Evolutionary conservation across 2,113 vertebrate genomes (phyloP).

Genomic region (Grus americana): DNA sequence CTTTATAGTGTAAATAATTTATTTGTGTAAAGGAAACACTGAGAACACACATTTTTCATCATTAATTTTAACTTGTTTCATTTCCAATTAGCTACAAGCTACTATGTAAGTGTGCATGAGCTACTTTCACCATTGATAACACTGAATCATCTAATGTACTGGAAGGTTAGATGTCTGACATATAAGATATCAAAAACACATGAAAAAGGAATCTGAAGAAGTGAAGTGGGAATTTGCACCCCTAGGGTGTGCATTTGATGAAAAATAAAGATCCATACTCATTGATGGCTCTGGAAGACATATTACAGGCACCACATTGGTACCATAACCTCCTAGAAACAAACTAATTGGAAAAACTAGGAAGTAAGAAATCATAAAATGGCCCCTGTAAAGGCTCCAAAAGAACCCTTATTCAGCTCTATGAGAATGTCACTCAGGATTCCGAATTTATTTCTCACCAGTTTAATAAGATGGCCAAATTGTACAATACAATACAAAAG

Average conservation of each 20-base stretch:
- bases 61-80: background rate
- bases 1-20: background rate
- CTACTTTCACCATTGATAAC: background rate
- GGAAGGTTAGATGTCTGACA: background rate
- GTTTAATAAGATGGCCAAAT: background rate
- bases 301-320: background rate
- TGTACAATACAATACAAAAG: background rate
- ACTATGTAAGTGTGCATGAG: background rate
- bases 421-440: background rate
- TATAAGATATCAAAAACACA: background rate
- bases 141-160: background rate
- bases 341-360: background rate
- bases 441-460: background rate
- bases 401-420: background rate
- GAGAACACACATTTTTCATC: background rate
- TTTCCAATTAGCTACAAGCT: background rate
- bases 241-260: background rate
- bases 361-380: background rate
- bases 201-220: background rate
- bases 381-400: background rate
- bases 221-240: background rate
- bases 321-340: background rate
- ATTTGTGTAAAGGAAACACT: background rate
- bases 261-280: background rate
- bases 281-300: background rate